Evolutionary conservation across 2,888 invertebrate genomes (phyloP), one percentile per base, ranked within the genome.

Genomic region (Physocephala rufipes): DNA sequence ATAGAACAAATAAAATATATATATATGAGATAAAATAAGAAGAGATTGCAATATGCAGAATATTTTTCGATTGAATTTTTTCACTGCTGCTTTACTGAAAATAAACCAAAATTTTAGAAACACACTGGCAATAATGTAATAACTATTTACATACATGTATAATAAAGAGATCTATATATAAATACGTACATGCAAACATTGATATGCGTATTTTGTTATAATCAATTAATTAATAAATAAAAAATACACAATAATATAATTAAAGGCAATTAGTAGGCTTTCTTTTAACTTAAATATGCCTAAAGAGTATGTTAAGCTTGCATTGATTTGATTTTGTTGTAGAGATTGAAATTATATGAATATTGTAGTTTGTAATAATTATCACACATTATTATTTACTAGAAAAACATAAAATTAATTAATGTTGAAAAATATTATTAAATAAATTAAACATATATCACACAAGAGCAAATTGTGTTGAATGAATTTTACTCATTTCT

Each of bases 21-120:
- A 61, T 36, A 16, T 26, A 3, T n/a, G n/a, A n/a, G n/a, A n/a
- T n/a, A n/a, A n/a, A n/a, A n/a, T n/a, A n/a, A n/a, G 2, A 15
- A 55, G 26, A 55, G 19, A 13, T 55, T 55, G 59, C 24, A 36
- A 62, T 21, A 19, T 51, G 28, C 15, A 65, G 19, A 58, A 61
- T 68, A 68, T 68, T 68, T 68, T 68, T 68, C 67, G 67, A 68
- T 68, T 61, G 30, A 13, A 61, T 68, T 68, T 68, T n/a, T 68
- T 59, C 67, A 68, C 67, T 61, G 61, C 67, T 68, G 67, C 67
- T 68, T 67, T 53, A 68, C 47, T 47, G 26, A 65, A 43, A n/a
- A 26, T n/a, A 26, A 49, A 28, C 13, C 28, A 12, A 49, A 9
- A 55, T 26, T 49, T 59, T 49, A 61, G 36, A 61, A 68, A 61